Percentiles rank a stretch among this genome's conserved stretches.
These are phyloP conservation scores for Mastomys natalensis DNA, from an alignment of 2,113 vertebrate genomes.

Conservation along the genomic window DNA sequence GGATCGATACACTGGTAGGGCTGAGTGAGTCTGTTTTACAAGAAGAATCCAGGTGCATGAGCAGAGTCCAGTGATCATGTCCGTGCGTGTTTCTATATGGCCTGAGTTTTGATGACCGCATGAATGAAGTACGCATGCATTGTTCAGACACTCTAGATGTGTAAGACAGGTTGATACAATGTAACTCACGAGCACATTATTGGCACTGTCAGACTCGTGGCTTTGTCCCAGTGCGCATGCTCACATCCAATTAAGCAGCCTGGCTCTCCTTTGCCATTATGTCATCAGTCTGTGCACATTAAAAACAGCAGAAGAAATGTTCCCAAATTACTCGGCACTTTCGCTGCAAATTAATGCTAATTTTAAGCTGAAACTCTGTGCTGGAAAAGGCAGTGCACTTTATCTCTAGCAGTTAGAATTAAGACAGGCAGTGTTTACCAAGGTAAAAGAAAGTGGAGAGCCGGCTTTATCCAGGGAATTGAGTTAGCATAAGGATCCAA, in stretches of 20 bases:
- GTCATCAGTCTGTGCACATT: conserved; percentile 36
- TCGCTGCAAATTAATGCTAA: conserved; percentile 65
- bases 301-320: conserved; percentile 32
- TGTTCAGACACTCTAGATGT: neutral
- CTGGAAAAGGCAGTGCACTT: conserved; percentile 32
- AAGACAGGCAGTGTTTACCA: conserved; percentile 61
- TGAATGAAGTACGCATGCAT: neutral
- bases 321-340: conserved; percentile 47
- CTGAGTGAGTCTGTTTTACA: neutral
- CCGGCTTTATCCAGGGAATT: conserved; percentile 2
- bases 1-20: neutral
- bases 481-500: conserved; percentile 43
- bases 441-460: conserved; percentile 51
- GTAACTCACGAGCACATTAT: neutral
- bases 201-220: neutral
- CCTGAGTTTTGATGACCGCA: neutral
- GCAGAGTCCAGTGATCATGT: neutral
- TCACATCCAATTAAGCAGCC: conserved; percentile 46
- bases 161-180: neutral
- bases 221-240: conserved; percentile 21
- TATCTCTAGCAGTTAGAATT: conserved; percentile 41
- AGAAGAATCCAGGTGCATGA: neutral
- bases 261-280: conserved; percentile 36
- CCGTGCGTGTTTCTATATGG: neutral
- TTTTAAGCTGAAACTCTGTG: conserved; percentile 51